Base-by-base conservation (phyloP, 1,140 invertebrate species). In the Macrotrachela quadricornifera region DNA sequence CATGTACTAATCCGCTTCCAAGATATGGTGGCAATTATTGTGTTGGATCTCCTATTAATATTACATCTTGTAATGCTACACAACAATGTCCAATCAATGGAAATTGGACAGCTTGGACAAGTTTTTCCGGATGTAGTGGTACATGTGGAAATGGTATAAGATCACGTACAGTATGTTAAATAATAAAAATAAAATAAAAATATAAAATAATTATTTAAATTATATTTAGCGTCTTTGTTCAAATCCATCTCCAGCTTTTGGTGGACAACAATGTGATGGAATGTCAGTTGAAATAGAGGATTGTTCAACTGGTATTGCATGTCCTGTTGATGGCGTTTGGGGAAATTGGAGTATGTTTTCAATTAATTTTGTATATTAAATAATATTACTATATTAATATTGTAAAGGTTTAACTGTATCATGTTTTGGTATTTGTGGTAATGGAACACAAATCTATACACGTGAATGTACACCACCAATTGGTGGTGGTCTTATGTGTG, bases 61-160 rank as follows among this genome's bases (percentile, higher is more conserved):
- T 30, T 30, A 30, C 21, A 30, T 2, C 21, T 30, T 30, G 21
- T 30, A 30, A 30, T 30, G 2, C 21, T 30, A 4, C 21, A 30
- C 21, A 30, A 30, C 8, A 2, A 21, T 44, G 15, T 18, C 43
- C 56, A 66, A 64, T 67, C 17, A 60, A 69, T 61, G 67, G 67
- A 16, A 62, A 62, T 21, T 69, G 67, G 67, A 58, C 59, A 6
- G 42, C 54, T 3, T 69, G 67, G 67, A 57, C 55, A 14, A 46
- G 47, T 0, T 69, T 62, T 62, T 62, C 61, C 1, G 21, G 8
- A 4, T 30, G 21, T 30, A 30, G 21, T 30, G 21, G 21, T 30
- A 30, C 21, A 4, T 30, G 21, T 30, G 21, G 21, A 4, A 30
- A 30, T 30, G 21, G 21, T 30, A 30, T 8, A 30, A 30, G 21